Evolutionary conservation across 2,888 invertebrate genomes (phyloP), one percentile per base, ranked within the genome.

Genomic region (Drosophila kambysellisi): DNA sequence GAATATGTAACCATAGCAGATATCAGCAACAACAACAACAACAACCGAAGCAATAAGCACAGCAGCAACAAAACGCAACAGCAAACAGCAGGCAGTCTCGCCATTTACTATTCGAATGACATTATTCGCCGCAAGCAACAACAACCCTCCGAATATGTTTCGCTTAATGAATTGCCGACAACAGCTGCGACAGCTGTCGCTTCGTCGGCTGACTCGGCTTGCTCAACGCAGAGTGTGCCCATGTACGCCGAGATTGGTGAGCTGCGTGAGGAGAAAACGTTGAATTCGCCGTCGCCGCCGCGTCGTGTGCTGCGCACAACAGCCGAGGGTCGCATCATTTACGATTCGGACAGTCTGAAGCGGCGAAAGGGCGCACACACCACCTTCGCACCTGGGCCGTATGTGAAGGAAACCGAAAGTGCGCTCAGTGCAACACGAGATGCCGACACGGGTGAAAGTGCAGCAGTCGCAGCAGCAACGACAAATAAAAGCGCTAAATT

Each of bases 1-100:
- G 97, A 97, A 94, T 97, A 97, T 93, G 97, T 97, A 12, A 97
- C 97, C 58, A 96, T 97, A 89, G 96, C 97, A 50, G 97, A 97
- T 93, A 95, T 96, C 65, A 95, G 95, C 91, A 96, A 96, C 92
- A 96, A 96, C 90, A 96, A 97, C 90, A 86, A 90, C 57, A 79
- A 82, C 62, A 79, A 75, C 29, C 95, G 95, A 89, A 96, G 96
- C 90, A 72, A 88, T 37, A 73, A 72, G 65, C 76, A 74, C 57
- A 59, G 37, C 50, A 71, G 52, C 51, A 70, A 43, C 7, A 41
- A 32, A 50, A 63, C 64, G 41, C 70, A 66, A 74, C 46, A 46
- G 25, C 46, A 90, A 54, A 73, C 86, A 66, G 77, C 81, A n/a
- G 81, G 80, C 69, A 82, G 89, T 67, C 86, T 92, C 69, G 93